Conservation (phyloP, 2,888 invertebrate species). For the Euzophera pinguis region DNA sequence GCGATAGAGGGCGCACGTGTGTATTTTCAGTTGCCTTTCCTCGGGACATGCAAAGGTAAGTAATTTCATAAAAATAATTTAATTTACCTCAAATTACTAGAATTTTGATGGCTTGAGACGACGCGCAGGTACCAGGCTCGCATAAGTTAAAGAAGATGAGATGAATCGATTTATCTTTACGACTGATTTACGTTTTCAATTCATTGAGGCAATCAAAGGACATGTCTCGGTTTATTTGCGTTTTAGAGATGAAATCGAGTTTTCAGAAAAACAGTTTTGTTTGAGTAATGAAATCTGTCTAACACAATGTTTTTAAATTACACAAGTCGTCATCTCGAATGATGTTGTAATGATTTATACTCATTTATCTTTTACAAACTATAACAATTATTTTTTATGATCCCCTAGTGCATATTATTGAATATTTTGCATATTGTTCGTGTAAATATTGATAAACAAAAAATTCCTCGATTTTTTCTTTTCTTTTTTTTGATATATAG, state of each 20-base stretch:
- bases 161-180: neutral
- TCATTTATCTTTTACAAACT: too few species aligned
- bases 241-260: neutral
- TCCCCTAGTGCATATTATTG: too few species aligned
- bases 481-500: too few species aligned
- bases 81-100: neutral
- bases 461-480: too few species aligned
- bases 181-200: neutral
- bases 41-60: constrained; percentile 6
- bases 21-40: neutral
- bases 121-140: neutral
- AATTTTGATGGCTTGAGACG: neutral
- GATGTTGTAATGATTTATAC: too few species aligned
- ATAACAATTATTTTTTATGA: too few species aligned
- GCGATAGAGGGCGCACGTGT: constrained; percentile 15
- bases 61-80: neutral
- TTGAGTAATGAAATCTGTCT: too few species aligned
- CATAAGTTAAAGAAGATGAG: neutral
- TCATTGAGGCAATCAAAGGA: neutral
- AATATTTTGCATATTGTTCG: too few species aligned
- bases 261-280: neutral
- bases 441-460: too few species aligned
- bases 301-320: too few species aligned
- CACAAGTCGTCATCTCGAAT: too few species aligned
- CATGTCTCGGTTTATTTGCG: neutral